Base-by-base conservation (phyloP, 2,888 invertebrate genomes). In the Syritta pipiens region DNA sequence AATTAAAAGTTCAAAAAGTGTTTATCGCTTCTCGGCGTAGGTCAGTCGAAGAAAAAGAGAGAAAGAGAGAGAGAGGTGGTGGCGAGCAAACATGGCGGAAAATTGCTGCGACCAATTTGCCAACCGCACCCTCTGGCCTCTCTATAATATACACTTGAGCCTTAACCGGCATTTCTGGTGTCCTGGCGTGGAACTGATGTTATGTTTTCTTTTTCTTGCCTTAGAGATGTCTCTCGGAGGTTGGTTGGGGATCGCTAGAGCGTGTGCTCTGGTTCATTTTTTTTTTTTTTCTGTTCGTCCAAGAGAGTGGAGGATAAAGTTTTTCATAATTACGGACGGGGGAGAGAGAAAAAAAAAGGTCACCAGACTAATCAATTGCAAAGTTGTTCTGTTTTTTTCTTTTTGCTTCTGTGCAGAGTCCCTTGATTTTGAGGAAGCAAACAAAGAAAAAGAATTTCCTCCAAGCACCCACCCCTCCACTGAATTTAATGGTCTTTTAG, bases 291-390 rank as follows among this genome's bases (percentile, higher is more conserved):
- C n/a, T n/a, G n/a, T n/a, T n/a, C n/a, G n/a, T n/a, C n/a, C n/a
- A n/a, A n/a, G n/a, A n/a, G 30, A 51, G 63, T 20, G 14, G 19
- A 63, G 65, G 65, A 77, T 72, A 59, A 77, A 77, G 59, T 77
- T 77, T 77, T 72, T n/a, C 77, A 77, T 72, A 71, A 35, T 2
- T 14, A 35, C 3, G 35, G 35, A 35, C 3, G n/a, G 4, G 3
- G 14, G 3, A 10, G 3, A 35, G 14, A 28, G 12, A 12, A 28
- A 44, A 63, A 71, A 77, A 77, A 71, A 65, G 72, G 77, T 77
- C 72, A 72, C 77, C 72, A 77, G 77, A 77, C 77, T 77, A 72
- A 72, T 77, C 77, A 77, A 77, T 77, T 77, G 77, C 59, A 72
- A 77, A 72, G 53, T 72, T 77, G 65, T 53, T 51, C 24, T 19